These are phyloP conservation scores for Drosophila insularis DNA, from an alignment of 1,140 invertebrate genomes.

Conservation along the genomic window DNA sequence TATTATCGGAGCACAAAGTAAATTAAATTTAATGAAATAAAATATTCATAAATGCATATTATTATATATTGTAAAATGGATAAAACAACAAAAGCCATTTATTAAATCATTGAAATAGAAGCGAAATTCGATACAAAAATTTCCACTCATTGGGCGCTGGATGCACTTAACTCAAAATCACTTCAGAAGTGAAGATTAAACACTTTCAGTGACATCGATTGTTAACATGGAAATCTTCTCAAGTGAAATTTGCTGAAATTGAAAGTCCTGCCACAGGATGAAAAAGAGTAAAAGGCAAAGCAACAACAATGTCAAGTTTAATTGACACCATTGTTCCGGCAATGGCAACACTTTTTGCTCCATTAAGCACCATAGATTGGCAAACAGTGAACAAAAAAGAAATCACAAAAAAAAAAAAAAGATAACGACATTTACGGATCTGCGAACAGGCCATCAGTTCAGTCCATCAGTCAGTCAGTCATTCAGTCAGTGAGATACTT, in stretches of 20 bases:
- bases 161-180: neutral
- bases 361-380: constrained; percentile 77
- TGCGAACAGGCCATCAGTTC: constrained; percentile 34
- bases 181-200: neutral
- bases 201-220: neutral
- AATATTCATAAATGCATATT: constrained; percentile 20
- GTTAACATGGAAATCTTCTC: neutral
- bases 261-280: neutral
- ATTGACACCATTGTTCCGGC: constrained; percentile 78
- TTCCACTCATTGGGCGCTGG: neutral
- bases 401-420: constrained; percentile 24
- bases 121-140: constrained; percentile 17
- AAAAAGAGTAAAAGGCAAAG: neutral
- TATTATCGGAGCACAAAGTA: constrained; percentile 33
- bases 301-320: constrained; percentile 78
- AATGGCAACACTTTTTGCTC: constrained; percentile 71
- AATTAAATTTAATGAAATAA: constrained; percentile 30
- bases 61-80: constrained; percentile 8
- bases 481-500: constrained; percentile 51
- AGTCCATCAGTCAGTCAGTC: constrained; percentile 57
- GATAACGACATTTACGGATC: constrained; percentile 31
- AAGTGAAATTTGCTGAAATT: constrained; percentile 30
- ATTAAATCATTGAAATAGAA: neutral
- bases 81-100: constrained; percentile 26
- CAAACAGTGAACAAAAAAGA: constrained; percentile 56